These are phyloP conservation scores for Pteria penguin DNA, from an alignment of 2,888 invertebrate species.

Conservation along the genomic window DNA sequence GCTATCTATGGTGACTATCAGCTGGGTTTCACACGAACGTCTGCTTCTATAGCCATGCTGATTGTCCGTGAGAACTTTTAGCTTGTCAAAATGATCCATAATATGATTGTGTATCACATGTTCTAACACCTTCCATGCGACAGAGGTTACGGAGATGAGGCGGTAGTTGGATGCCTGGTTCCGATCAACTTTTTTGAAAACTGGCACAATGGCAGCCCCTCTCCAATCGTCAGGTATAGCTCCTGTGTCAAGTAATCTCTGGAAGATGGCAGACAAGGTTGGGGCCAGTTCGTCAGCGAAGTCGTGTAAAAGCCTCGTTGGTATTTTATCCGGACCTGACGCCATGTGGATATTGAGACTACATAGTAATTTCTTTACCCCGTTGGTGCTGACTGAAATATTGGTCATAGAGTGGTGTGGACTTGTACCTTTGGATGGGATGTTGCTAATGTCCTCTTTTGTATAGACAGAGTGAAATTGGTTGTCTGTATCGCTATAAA, in stretches of 20 bases:
- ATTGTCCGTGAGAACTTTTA: not conserved
- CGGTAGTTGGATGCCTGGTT: not conserved
- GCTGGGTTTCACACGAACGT: not conserved
- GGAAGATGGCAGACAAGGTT: not conserved
- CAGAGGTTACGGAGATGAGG: constrained; percentile 2
- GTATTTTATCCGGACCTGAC: not conserved
- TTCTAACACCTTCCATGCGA: not conserved
- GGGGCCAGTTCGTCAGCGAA: not conserved
- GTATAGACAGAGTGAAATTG: constrained; percentile 38
- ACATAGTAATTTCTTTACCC: constrained; percentile 33
- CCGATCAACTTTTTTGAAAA: not conserved
- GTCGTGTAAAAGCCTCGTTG: not conserved
- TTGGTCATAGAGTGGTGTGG: constrained; percentile 19
- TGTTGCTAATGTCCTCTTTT: constrained; percentile 4
- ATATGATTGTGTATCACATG: too few species aligned
- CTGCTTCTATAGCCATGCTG: not conserved
- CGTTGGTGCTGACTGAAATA: constrained; percentile 20
- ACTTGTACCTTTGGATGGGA: constrained; percentile 4
- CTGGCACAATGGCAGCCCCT: not conserved
- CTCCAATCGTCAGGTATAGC: not conserved
- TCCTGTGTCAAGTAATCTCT: not conserved
- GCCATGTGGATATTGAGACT: not conserved
- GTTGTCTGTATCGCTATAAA: constrained; percentile 30
- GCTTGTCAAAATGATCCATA: not conserved
- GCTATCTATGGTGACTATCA: constrained; percentile 1